These are phyloP conservation scores for Corythaixoides concolor DNA, from an alignment of 2,113 vertebrate genomes.

Conservation along the genomic window DNA sequence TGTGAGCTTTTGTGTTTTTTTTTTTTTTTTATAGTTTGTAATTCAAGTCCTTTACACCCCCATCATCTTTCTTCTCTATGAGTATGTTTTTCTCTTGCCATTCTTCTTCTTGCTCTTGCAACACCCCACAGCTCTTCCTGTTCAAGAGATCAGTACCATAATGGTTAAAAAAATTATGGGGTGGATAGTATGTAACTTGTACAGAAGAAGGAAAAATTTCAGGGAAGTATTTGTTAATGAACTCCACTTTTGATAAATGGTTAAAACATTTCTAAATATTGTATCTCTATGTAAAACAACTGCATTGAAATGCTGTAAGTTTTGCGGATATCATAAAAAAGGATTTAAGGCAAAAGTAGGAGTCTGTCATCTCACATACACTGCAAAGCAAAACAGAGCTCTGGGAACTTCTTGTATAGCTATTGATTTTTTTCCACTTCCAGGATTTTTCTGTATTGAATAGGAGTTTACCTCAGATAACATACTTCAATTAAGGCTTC, in stretches of 20 bases:
- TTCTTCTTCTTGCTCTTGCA: not conserved
- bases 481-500: not conserved
- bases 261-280: not conserved
- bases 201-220: not conserved
- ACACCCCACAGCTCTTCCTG: not conserved
- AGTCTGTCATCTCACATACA: not conserved
- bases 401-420: not conserved
- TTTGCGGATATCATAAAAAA: not conserved
- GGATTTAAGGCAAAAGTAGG: not conserved
- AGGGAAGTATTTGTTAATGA: not conserved
- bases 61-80: not conserved
- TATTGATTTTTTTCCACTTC: not conserved
- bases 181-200: not conserved
- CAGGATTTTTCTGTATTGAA: not conserved
- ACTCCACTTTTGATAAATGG: not conserved
- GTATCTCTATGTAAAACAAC: not conserved
- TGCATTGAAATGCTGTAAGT: not conserved
- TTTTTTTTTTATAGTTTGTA: not conserved
- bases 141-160: not conserved
- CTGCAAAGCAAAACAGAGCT: not conserved
- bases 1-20: not conserved
- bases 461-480: not conserved
- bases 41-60: not conserved
- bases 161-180: not conserved
- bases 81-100: not conserved